phyloP scores from a whole-genome alignment of 2,888 invertebrate species.

The Lamellibrachia columna region DNA sequence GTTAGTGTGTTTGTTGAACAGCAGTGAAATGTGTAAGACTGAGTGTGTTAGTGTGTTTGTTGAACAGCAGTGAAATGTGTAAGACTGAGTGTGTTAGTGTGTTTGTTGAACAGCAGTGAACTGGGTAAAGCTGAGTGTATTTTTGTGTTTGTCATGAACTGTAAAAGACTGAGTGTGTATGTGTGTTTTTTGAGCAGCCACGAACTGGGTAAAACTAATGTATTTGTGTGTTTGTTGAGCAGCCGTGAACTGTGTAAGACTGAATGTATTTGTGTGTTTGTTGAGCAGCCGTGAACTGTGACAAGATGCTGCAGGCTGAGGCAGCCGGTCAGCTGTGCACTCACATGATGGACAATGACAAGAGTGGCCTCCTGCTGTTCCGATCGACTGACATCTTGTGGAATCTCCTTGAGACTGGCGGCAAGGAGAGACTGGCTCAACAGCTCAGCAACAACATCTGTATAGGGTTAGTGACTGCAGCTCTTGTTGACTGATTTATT shows the following conservation, averaged over 20 bases:
- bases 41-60: background rate
- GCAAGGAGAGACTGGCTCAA: slow-evolving; percentile 48
- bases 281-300: slow-evolving; percentile 57
- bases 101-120: background rate
- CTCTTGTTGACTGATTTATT: no score
- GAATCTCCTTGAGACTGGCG: slow-evolving; percentile 63
- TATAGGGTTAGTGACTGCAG: slow-evolving; percentile 51
- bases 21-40: background rate
- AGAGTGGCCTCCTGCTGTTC: slow-evolving; percentile 60
- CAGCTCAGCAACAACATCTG: slow-evolving; percentile 61
- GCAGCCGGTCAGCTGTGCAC: slow-evolving; percentile 57
- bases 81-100: background rate
- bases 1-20: background rate
- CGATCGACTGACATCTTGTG: slow-evolving; percentile 63
- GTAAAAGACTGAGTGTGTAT: background rate
- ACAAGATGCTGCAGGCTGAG: slow-evolving; percentile 60
- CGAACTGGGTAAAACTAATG: background rate
- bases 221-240: background rate
- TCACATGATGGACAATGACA: slow-evolving; percentile 58
- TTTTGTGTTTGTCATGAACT: background rate
- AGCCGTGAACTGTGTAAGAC: background rate
- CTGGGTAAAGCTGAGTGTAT: background rate
- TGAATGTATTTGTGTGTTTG: background rate
- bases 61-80: background rate
- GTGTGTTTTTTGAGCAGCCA: background rate